A percentile compares a stretch with the other conserved stretches of the same genome.
Evolutionary conservation across 2,113 vertebrate genomes (phyloP).

Genomic region (Caranx ignobilis): DNA sequence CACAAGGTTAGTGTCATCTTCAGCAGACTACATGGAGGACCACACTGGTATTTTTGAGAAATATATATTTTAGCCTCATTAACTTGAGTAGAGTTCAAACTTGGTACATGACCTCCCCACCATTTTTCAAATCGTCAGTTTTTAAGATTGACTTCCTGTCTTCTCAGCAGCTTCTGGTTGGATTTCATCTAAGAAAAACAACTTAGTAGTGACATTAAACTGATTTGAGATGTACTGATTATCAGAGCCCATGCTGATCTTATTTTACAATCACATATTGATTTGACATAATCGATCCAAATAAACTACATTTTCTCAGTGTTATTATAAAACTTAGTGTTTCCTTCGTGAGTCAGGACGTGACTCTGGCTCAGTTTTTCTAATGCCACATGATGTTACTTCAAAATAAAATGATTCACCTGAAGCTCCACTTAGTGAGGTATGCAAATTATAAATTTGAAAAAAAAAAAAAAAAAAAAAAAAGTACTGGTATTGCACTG

Average conservation of each 20-base stretch:
- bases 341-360: not conserved
- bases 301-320: not conserved
- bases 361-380: not conserved
- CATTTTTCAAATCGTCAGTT: not conserved
- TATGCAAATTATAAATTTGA: not conserved
- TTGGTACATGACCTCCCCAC: not conserved
- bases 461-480: too few species aligned
- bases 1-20: conserved; percentile 29
- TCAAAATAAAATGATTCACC: not conserved
- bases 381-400: not conserved
- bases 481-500: not conserved
- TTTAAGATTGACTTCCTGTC: not conserved
- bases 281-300: too few species aligned
- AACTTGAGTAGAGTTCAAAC: conserved; percentile 12
- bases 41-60: conserved; percentile 3
- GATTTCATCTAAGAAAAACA: not conserved
- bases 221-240: not conserved
- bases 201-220: not conserved
- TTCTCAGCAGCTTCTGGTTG: not conserved
- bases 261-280: too few species aligned
- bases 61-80: conserved; percentile 15
- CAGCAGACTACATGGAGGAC: conserved; percentile 51
- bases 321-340: not conserved
- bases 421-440: not conserved
- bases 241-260: too few species aligned